A percentile compares a stretch with the other conserved stretches of the same genome.
phyloP scores from a whole-genome alignment of 2,888 invertebrate species.

The Candidula unifasciata region DNA sequence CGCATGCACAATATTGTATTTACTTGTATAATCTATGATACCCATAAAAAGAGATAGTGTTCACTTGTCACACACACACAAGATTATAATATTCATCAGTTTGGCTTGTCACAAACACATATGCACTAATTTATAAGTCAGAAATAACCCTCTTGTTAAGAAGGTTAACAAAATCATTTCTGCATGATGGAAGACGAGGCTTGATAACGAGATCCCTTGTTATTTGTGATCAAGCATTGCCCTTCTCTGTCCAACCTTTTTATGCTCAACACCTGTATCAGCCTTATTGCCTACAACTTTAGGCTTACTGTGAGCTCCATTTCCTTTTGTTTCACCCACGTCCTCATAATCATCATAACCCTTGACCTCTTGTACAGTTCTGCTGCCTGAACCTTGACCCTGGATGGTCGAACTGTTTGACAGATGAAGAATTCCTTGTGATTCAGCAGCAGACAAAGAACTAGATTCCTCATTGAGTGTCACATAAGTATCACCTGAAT shows the following conservation, averaged over 20 bases:
- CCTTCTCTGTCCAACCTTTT: constrained; percentile 19
- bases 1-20: no score
- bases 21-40: no score
- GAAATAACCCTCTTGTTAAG: no score
- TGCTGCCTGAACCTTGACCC: background rate
- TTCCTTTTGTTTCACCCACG: background rate
- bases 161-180: no score
- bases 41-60: no score
- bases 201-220: background rate
- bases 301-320: background rate
- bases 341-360: background rate
- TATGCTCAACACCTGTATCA: background rate
- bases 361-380: background rate
- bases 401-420: background rate
- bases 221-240: background rate
- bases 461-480: background rate
- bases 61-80: no score
- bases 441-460: background rate
- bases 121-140: no score
- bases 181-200: background rate
- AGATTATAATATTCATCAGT: no score
- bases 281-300: background rate
- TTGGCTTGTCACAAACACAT: no score
- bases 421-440: background rate
- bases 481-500: background rate